Conservation (phyloP, 2,113 vertebrate species). For the Sinocyclocheilus anshuiensis region DNA sequence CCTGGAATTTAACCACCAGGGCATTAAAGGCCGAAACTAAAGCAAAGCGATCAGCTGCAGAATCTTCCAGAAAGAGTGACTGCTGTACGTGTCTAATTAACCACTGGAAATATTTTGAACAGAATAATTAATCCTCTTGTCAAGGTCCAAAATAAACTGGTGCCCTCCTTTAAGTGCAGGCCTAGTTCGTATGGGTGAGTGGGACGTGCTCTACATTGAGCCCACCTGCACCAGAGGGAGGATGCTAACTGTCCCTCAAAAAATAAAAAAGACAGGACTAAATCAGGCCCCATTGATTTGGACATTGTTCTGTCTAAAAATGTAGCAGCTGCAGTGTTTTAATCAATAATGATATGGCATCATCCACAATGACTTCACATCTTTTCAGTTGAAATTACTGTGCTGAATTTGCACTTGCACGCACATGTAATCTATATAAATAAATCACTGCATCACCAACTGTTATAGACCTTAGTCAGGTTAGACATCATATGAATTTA, state of each 20-base stretch:
- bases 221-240: neutral
- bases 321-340: neutral
- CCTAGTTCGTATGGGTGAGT: constrained; percentile 54
- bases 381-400: neutral
- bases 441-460: neutral
- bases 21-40: neutral
- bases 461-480: neutral
- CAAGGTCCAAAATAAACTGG: constrained; percentile 51
- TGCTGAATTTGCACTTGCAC: constrained; percentile 4
- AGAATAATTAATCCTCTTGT: constrained; percentile 58
- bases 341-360: neutral
- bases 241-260: neutral
- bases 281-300: constrained; percentile 22
- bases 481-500: neutral
- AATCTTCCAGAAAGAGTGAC: constrained; percentile 35
- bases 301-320: neutral
- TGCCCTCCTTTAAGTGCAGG: constrained; percentile 58
- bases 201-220: constrained; percentile 53
- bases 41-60: neutral
- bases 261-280: neutral
- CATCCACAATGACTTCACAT: neutral
- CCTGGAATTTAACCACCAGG: neutral
- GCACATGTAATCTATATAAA: neutral
- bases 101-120: constrained; percentile 55
- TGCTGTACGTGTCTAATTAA: constrained; percentile 54